phyloP scores from a whole-genome alignment of 2,888 invertebrate species.

The Xanthorhoe spadicearia region DNA sequence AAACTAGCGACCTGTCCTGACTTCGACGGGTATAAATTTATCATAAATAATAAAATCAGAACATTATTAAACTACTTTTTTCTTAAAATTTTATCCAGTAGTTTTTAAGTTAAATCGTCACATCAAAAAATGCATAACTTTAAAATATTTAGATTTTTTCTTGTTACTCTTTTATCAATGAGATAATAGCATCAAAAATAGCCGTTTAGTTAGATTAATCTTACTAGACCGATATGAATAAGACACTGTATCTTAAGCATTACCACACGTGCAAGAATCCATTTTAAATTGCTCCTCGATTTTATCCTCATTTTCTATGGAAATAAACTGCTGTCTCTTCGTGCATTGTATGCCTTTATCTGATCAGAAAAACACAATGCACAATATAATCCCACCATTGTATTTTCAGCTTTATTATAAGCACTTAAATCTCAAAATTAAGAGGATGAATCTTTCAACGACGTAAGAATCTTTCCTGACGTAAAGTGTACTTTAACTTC shows the following conservation, averaged over 20 bases:
- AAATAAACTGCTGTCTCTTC: constrained; percentile 32
- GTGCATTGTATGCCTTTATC: constrained; percentile 32
- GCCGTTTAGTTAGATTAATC: too few species aligned
- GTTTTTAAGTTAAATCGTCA: too few species aligned
- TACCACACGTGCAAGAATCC: constrained; percentile 29
- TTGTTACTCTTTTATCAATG: too few species aligned
- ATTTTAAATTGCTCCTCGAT: constrained; percentile 26
- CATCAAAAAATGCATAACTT: too few species aligned
- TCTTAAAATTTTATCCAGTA: too few species aligned
- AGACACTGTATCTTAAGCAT: not conserved
- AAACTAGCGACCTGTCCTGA: too few species aligned
- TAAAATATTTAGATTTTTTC: too few species aligned
- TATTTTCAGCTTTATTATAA: constrained; percentile 25
- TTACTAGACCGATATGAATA: too few species aligned
- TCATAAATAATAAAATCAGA: too few species aligned
- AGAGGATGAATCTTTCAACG: constrained; percentile 9
- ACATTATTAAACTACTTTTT: too few species aligned
- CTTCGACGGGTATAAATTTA: too few species aligned
- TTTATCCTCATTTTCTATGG: constrained; percentile 33
- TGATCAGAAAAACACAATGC: constrained; percentile 61
- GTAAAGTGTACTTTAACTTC: constrained; percentile 30
- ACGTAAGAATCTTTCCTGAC: constrained; percentile 22
- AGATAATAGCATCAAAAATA: too few species aligned
- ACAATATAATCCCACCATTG: constrained; percentile 37
- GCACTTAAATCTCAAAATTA: constrained; percentile 13